A percentile compares a stretch with the other conserved stretches of the same genome.
Evolutionary conservation across 2,888 invertebrate species (phyloP).

Genomic region (Molanna angustata): DNA sequence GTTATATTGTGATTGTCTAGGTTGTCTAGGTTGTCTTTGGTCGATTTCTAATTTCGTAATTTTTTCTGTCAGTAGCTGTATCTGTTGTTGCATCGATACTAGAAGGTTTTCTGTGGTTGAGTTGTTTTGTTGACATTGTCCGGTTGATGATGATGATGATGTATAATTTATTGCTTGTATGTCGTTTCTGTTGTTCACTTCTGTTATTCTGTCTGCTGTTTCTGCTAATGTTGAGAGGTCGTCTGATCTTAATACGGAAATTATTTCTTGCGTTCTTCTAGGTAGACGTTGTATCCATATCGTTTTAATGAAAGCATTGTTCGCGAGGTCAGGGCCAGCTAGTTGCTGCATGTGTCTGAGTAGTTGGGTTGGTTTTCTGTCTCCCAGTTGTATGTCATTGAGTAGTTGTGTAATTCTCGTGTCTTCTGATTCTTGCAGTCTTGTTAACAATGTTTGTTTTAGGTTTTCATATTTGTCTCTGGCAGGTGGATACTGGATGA

Average conservation of each 20-base stretch:
- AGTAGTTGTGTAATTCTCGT: constrained; percentile 2
- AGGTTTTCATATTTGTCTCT: neutral
- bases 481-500: neutral
- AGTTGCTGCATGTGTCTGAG: constrained; percentile 5
- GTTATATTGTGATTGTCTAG: neutral
- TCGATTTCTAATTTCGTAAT: neutral
- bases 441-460: neutral
- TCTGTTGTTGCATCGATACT: too few species aligned
- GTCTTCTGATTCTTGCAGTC: constrained; percentile 2
- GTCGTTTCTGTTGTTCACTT: too few species aligned
- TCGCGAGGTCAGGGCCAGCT: neutral
- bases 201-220: too few species aligned
- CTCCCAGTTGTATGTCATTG: constrained; percentile 2
- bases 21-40: neutral
- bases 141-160: too few species aligned
- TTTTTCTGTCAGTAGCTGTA: too few species aligned
- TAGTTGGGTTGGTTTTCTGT: constrained; percentile 1
- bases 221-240: too few species aligned
- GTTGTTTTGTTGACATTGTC: too few species aligned
- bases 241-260: too few species aligned
- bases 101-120: too few species aligned
- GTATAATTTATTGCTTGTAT: too few species aligned
- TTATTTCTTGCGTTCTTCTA: too few species aligned
- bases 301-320: neutral
- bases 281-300: constrained; percentile 10